These are phyloP conservation scores for Egretta garzetta DNA, from an alignment of 2,113 vertebrate genomes.

Conservation along the genomic window DNA sequence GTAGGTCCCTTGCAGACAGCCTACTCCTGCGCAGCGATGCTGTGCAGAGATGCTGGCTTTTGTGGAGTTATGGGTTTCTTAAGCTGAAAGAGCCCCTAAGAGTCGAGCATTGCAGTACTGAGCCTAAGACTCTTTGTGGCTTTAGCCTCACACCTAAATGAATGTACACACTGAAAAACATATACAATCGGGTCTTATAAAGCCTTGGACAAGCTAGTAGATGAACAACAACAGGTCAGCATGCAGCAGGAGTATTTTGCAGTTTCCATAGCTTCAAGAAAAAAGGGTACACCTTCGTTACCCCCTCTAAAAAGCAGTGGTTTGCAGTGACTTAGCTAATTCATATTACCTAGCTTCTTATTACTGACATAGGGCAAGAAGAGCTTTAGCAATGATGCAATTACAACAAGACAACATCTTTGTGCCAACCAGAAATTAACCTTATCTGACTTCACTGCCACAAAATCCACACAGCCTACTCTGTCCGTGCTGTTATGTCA, in stretches of 20 bases:
- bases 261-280: background rate
- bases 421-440: background rate
- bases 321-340: background rate
- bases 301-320: background rate
- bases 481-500: background rate
- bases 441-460: background rate
- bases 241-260: background rate
- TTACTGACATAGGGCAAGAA: background rate
- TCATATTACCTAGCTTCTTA: background rate
- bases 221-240: background rate
- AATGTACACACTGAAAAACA: background rate
- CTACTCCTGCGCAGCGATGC: background rate
- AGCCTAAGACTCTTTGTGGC: background rate
- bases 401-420: background rate
- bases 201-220: background rate
- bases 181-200: background rate
- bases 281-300: background rate
- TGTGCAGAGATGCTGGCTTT: background rate
- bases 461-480: background rate
- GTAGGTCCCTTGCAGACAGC: background rate
- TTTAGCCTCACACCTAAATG: background rate
- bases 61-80: background rate
- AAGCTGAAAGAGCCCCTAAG: background rate
- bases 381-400: background rate
- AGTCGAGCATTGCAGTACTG: background rate